Percentiles rank a stretch among this genome's conserved stretches.
phyloP scores from a whole-genome alignment of 1,140 invertebrate species.

The Brachionus sp. region DNA sequence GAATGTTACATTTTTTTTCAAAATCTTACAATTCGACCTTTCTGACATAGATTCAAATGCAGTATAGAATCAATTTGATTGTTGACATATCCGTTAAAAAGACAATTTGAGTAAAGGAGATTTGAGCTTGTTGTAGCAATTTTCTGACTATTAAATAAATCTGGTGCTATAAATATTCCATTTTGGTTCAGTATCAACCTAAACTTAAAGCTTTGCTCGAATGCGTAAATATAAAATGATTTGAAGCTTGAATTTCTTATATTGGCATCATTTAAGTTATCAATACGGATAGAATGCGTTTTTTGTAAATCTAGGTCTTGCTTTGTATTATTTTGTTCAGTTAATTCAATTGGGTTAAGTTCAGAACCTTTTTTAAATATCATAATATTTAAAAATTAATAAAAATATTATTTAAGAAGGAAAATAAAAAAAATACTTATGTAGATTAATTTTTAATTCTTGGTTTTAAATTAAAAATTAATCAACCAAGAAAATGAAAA shows the following conservation, averaged over 20 bases:
- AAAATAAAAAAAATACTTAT: no score
- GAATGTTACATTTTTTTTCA: not conserved
- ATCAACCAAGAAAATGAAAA: not conserved
- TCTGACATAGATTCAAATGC: not conserved
- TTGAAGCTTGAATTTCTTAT: not conserved
- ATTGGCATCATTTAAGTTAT: not conserved
- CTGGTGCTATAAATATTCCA: not conserved
- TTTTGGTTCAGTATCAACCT: not conserved
- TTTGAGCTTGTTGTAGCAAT: not conserved
- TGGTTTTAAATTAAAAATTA: no score
- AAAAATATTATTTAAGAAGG: not conserved
- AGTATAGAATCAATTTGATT: not conserved
- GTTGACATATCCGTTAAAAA: constrained; percentile 4
- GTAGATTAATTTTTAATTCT: no score
- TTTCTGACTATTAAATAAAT: not conserved
- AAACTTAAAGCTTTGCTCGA: not conserved
- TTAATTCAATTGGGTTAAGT: not conserved
- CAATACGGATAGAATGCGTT: not conserved
- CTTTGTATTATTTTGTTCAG: not conserved
- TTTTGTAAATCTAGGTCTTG: not conserved
- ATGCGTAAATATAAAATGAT: not conserved
- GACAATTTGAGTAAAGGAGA: not conserved
- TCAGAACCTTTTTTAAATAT: not conserved
- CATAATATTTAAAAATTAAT: not conserved
- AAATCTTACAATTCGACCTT: constrained; percentile 6